Conservation (phyloP, 2,113 vertebrate species). For the Hemichromis elongatus region DNA sequence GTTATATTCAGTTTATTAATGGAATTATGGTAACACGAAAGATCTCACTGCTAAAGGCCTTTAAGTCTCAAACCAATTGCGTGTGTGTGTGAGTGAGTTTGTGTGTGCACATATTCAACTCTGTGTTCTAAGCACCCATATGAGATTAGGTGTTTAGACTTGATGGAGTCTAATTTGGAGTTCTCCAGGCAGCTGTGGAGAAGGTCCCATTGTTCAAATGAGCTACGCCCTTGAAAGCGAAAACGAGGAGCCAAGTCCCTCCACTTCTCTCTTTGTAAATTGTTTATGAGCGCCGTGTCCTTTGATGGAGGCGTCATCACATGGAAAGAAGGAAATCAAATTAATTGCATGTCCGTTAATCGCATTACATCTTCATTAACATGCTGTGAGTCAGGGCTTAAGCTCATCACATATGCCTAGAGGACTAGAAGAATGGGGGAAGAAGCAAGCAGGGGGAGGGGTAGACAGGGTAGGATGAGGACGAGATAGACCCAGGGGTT, state of each 20-base stretch:
- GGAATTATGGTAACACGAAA: background rate
- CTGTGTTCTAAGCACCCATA: background rate
- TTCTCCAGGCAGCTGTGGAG: constrained; percentile 2
- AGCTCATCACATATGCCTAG: constrained; percentile 59
- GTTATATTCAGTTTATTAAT: background rate
- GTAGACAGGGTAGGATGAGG: background rate
- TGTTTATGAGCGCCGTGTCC: constrained; percentile 60
- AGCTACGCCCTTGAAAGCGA: constrained; percentile 21
- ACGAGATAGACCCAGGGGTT: constrained; percentile 41
- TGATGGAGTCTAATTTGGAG: background rate
- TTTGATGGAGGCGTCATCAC: constrained; percentile 71
- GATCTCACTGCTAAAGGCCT: background rate
- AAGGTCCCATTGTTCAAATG: background rate
- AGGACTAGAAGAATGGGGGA: constrained; percentile 40
- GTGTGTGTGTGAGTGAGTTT: background rate
- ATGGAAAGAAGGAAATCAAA: constrained; percentile 69
- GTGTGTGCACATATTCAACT: background rate
- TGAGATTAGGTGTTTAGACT: background rate
- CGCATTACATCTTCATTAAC: constrained; percentile 77
- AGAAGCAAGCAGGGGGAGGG: background rate
- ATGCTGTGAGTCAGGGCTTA: constrained; percentile 73
- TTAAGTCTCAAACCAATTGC: background rate
- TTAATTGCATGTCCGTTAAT: constrained; percentile 79
- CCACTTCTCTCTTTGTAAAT: constrained; percentile 22
- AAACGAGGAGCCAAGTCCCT: background rate